phyloP scores from a whole-genome alignment of 2,888 invertebrate genomes.

The Gortyna flavago region DNA sequence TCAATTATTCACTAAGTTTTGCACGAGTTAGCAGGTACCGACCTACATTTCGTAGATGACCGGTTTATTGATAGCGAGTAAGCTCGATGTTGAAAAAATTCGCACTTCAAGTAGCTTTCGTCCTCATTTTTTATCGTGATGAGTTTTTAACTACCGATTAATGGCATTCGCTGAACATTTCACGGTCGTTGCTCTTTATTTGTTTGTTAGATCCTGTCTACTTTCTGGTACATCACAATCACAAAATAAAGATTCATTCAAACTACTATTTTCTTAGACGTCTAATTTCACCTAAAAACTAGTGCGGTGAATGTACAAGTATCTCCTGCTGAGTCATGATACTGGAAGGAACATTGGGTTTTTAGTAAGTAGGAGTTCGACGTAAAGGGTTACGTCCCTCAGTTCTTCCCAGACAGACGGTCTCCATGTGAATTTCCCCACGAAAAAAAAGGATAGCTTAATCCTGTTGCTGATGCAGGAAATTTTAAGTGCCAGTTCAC shows the following conservation, averaged over 20 bases:
- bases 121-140: slow-evolving; percentile 36
- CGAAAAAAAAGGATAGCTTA: neutral
- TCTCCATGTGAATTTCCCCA: neutral
- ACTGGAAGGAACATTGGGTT: neutral
- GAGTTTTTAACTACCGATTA: slow-evolving; percentile 25
- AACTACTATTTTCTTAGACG: neutral
- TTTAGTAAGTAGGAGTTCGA: neutral
- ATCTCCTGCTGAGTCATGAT: neutral
- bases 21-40: slow-evolving; percentile 49
- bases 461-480: slow-evolving; percentile 3
- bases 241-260: neutral
- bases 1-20: slow-evolving; percentile 59
- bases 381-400: too few species aligned
- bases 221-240: neutral
- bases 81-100: slow-evolving; percentile 29
- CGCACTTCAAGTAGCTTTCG: slow-evolving; percentile 37
- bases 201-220: neutral
- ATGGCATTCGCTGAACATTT: slow-evolving; percentile 3
- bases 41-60: slow-evolving; percentile 43
- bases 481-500: neutral
- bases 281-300: neutral
- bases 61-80: slow-evolving; percentile 38
- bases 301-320: neutral
- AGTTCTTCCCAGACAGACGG: neutral
- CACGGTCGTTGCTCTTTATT: slow-evolving; percentile 12